Percentiles rank a stretch among this genome's conserved stretches.
phyloP scores from a whole-genome alignment of 2,888 invertebrate genomes.

The Acronicta psi region DNA sequence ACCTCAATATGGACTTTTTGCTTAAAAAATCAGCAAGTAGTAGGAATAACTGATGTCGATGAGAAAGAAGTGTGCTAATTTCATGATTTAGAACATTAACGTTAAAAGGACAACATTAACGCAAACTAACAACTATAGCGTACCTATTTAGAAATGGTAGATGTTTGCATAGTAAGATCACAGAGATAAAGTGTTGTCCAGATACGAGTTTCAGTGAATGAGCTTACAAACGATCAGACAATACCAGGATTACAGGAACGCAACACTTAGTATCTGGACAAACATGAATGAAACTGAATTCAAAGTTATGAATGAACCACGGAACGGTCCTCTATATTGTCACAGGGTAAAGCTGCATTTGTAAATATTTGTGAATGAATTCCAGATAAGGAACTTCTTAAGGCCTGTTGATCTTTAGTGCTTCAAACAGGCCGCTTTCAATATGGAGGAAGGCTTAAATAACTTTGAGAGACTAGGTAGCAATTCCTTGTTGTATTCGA shows the following conservation, averaged over 20 bases:
- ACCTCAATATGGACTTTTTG: no score
- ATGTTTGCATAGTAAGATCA: conserved; percentile 27
- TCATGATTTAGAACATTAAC: background rate
- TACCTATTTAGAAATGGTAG: conserved; percentile 10
- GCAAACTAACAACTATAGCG: conserved; percentile 1
- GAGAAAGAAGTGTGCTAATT: background rate
- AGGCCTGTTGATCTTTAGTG: conserved; percentile 19
- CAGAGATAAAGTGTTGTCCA: conserved; percentile 41
- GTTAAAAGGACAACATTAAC: conserved; percentile 1
- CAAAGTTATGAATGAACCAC: conserved; percentile 56
- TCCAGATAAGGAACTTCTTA: conserved; percentile 46
- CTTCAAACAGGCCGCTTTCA: conserved; percentile 55
- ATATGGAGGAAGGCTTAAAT: conserved; percentile 55
- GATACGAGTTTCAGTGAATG: conserved; percentile 63
- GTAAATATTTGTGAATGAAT: conserved; percentile 83
- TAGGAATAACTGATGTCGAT: background rate
- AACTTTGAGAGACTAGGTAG: conserved; percentile 29
- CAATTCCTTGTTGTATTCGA: conserved; percentile 32
- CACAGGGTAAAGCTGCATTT: conserved; percentile 71
- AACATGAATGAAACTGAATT: conserved; percentile 72
- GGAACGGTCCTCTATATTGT: conserved; percentile 47
- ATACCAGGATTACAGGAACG: conserved; percentile 61
- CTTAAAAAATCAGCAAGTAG: background rate
- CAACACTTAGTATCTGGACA: conserved; percentile 56
- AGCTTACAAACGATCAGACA: conserved; percentile 57